Conservation (phyloP, 2,113 vertebrate genomes). For the Neodon shergylaensis region DNA sequence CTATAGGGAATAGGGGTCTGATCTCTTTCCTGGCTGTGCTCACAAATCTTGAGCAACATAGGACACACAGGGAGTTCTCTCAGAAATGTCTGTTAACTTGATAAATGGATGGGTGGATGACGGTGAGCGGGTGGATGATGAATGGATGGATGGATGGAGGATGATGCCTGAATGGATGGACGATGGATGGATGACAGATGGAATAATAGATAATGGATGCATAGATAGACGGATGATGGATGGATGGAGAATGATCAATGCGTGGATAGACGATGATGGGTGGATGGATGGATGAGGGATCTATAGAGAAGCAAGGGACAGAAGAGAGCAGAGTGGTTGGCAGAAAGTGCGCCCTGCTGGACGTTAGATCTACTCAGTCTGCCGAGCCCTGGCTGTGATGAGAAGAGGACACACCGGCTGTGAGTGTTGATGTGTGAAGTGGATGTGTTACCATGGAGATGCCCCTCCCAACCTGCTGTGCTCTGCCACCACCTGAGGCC, state of each 20-base stretch:
- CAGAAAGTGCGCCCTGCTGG: neutral
- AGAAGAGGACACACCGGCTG: neutral
- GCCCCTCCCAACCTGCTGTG: neutral
- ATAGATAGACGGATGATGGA: neutral
- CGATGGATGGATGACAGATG: neutral
- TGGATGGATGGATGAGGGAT: neutral
- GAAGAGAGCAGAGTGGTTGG: neutral
- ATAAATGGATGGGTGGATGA: neutral
- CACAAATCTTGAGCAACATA: neutral
- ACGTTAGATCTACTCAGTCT: neutral
- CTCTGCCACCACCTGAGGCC: neutral
- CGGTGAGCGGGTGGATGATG: neutral
- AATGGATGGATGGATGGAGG: neutral
- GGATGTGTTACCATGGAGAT: neutral
- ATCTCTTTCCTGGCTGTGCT: neutral
- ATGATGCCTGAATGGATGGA: neutral
- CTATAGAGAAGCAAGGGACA: neutral
- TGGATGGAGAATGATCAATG: neutral
- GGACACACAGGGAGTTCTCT: neutral
- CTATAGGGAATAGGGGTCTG: too few relatives aligned
- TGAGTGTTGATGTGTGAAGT: neutral
- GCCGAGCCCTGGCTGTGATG: neutral
- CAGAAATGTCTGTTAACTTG: neutral
- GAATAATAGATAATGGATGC: neutral
- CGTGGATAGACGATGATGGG: neutral